Percentiles rank a stretch among this genome's conserved stretches.
Evolutionary conservation across 2,113 vertebrate species (phyloP).

Genomic region (Struthio camelus): DNA sequence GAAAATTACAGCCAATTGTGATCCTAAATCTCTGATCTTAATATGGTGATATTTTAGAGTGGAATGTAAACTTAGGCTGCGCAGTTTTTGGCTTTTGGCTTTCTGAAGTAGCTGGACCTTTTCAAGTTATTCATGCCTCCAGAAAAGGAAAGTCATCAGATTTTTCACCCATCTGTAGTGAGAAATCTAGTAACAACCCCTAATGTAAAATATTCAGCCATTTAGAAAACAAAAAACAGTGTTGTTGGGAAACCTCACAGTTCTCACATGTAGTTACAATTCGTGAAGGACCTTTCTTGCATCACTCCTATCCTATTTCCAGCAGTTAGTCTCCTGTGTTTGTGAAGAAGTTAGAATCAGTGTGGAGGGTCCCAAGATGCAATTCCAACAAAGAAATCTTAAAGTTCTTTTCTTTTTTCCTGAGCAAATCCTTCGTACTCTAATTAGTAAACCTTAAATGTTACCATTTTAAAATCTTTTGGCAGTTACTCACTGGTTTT

Average conservation of each 20-base stretch:
- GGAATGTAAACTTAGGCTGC: neutral
- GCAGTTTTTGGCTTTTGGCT: neutral
- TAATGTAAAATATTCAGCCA: neutral
- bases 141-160: neutral
- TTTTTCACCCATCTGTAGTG: neutral
- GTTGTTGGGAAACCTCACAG: neutral
- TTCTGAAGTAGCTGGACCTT: neutral
- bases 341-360: neutral
- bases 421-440: neutral
- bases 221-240: neutral
- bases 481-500: neutral
- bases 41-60: neutral
- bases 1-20: neutral
- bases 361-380: neutral
- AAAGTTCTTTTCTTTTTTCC: neutral
- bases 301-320: neutral
- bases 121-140: neutral
- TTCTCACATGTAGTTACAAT: neutral
- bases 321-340: rapidly evolving
- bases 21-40: neutral
- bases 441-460: neutral
- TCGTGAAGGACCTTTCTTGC: neutral
- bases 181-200: neutral
- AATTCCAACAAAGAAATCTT: neutral
- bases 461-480: neutral